Conservation (phyloP, 2,888 invertebrate genomes). For the Watsonalla cultraria region DNA sequence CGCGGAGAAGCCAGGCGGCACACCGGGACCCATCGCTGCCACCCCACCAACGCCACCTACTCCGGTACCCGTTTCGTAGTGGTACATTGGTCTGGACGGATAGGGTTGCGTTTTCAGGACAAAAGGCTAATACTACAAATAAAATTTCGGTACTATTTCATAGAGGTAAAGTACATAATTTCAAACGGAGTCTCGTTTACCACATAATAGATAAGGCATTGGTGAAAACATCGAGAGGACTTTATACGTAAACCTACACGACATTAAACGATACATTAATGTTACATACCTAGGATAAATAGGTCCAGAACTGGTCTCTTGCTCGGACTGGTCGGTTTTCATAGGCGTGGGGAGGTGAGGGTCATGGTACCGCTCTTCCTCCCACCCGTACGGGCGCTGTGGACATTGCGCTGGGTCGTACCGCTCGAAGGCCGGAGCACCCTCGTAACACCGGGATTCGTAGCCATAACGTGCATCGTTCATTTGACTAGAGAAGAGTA, state of each 20-base stretch:
- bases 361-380: slow-evolving; percentile 80
- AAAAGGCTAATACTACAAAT: slow-evolving; percentile 3
- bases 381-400: slow-evolving; percentile 74
- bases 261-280: background rate
- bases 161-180: slow-evolving; percentile 1
- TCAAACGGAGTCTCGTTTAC: slow-evolving; percentile 60
- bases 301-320: slow-evolving; percentile 83
- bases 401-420: slow-evolving; percentile 74
- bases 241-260: background rate
- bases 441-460: slow-evolving; percentile 74
- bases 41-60: slow-evolving; percentile 80
- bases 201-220: slow-evolving; percentile 50
- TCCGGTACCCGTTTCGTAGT: slow-evolving; percentile 82
- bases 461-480: slow-evolving; percentile 79
- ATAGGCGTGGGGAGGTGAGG: slow-evolving; percentile 78
- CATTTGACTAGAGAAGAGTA: slow-evolving; percentile 68
- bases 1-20: slow-evolving; percentile 87
- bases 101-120: slow-evolving; percentile 19
- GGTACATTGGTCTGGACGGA: slow-evolving; percentile 86
- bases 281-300: slow-evolving; percentile 83
- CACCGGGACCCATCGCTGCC: slow-evolving; percentile 81
- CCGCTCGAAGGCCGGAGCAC: slow-evolving; percentile 73
- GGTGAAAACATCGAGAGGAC: slow-evolving; percentile 9
- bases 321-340: slow-evolving; percentile 85
- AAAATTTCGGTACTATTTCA: slow-evolving; percentile 1